Evolutionary conservation across 2,888 invertebrate genomes (phyloP), one percentile per base, ranked within the genome.

Genomic region (Polyommatus iphigenia): DNA sequence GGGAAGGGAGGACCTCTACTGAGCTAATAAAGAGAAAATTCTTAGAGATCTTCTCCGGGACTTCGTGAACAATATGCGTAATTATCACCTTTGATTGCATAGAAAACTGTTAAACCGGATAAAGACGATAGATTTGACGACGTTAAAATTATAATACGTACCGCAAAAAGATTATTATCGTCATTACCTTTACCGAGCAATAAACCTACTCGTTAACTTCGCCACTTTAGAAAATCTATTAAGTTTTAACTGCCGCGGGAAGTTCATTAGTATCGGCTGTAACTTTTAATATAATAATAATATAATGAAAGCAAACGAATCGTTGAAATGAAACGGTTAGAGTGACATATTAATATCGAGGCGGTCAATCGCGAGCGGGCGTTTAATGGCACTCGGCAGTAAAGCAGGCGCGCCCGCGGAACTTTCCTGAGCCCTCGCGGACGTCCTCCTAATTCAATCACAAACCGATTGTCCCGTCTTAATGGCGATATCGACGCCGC

Each of bases 391-490:
- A 54, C 46, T 46, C 62, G 29, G 18, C 67, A 67, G 67, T 67
- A 67, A 29, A 10, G 67, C 29, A 15, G 15, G 29, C 29, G 13
- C 15, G 67, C 67, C 29, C 15, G 15, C 29, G 67, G 29, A 67
- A 67, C 29, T 67, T 67, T 32, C 29, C 67, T 24, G 62, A 67
- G 29, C 67, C 67, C 13, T 29, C 32, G 15, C 29, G 67, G 67
- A 73, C 13, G 73, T 20, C 72, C 72, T n/a, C 73, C 46, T 67
- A 46, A 73, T 73, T 73, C 73, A 46, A 81, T 80, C 80, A 79
- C 79, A 72, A 75, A 77, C 67, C 81, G 81, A 82, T 83, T 80
- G 79, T 80, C 79, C 79, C 77, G 80, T 80, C 80, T 80, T 80
- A 81, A 81, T 79, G 15, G 67, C 29, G 15, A 2, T 32, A 29